These are phyloP conservation scores for Pelecanoides urinatrix DNA, from an alignment of 2,113 vertebrate species.

Conservation along the genomic window DNA sequence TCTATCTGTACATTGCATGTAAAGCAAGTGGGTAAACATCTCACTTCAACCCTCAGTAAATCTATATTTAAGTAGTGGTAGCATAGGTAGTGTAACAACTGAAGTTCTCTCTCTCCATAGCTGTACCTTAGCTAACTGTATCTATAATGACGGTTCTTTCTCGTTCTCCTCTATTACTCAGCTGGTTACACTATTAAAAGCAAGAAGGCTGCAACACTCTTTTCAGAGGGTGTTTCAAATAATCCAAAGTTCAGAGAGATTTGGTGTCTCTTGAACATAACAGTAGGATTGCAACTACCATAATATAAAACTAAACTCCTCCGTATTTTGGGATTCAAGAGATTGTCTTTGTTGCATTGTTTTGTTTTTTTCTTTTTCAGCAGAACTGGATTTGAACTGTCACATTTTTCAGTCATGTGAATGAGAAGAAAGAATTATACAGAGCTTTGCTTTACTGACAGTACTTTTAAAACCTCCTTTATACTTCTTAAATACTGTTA, in stretches of 20 bases:
- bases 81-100: neutral
- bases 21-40: neutral
- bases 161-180: neutral
- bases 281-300: neutral
- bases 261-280: neutral
- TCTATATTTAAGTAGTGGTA: neutral
- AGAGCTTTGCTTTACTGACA: neutral
- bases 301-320: neutral
- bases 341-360: neutral
- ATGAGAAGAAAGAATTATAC: neutral
- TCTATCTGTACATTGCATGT: fast-evolving
- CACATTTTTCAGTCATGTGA: neutral
- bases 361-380: neutral
- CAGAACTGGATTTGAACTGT: neutral
- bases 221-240: neutral
- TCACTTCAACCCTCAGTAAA: neutral
- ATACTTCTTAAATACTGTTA: neutral
- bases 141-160: neutral
- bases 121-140: neutral
- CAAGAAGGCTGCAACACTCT: neutral
- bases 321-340: neutral
- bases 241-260: neutral
- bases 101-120: neutral
- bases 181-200: fast-evolving
- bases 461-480: neutral